phyloP scores from a whole-genome alignment of 2,113 vertebrate genomes.

The Leiothrix lutea region DNA sequence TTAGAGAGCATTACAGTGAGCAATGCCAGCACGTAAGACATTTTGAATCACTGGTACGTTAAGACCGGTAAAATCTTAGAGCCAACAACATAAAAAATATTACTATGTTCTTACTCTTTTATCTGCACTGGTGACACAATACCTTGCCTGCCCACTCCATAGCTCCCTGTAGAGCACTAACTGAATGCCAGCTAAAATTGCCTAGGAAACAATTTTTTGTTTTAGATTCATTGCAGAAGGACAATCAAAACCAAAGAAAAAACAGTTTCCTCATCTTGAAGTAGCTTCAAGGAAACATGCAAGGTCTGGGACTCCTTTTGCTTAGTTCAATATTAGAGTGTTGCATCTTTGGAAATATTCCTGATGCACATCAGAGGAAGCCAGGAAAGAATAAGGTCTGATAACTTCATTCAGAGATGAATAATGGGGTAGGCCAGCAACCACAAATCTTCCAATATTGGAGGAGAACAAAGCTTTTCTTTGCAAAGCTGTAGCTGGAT shows the following conservation, averaged over 20 bases:
- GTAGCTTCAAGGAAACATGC: not conserved
- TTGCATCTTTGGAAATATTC: not conserved
- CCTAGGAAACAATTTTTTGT: not conserved
- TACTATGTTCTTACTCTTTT: not conserved
- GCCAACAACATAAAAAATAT: not conserved
- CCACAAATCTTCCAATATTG: not conserved
- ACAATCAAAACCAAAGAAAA: not conserved
- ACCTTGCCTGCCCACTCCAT: not conserved
- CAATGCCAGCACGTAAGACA: not conserved
- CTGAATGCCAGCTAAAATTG: not conserved
- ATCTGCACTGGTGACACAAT: not conserved
- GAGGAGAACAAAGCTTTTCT: conserved; percentile 14
- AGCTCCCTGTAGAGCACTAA: not conserved
- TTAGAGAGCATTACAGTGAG: not conserved
- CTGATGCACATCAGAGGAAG: not conserved
- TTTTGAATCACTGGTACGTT: not conserved
- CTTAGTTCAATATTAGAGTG: not conserved
- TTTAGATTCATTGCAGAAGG: not conserved
- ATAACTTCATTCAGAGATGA: conserved; percentile 8
- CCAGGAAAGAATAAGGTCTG: not conserved
- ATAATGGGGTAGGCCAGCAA: not conserved
- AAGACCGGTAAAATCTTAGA: not conserved
- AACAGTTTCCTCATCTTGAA: not conserved
- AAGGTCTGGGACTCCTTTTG: not conserved
- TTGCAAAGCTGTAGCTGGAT: not conserved